phyloP scores from a whole-genome alignment of 2,797 vertebrate genomes.

The Mus minutoides region DNA sequence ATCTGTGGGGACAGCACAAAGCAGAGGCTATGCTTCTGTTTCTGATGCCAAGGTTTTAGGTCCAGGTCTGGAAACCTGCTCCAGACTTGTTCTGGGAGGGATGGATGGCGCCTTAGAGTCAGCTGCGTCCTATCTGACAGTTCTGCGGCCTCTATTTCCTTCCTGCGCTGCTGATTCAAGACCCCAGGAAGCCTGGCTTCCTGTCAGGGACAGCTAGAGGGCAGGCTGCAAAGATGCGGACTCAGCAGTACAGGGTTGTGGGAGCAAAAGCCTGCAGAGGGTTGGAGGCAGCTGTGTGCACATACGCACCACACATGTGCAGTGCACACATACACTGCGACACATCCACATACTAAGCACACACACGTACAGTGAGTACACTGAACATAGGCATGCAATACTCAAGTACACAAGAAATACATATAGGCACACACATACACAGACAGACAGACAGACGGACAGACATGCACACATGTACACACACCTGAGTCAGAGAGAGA shows the following conservation, averaged over 20 bases:
- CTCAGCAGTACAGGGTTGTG: constrained; percentile 2
- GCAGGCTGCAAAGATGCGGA: constrained; percentile 11
- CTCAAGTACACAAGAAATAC: neutral
- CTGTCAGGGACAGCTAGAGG: constrained; percentile 51
- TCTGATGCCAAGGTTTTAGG: neutral
- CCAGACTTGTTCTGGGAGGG: neutral
- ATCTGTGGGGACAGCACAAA: neutral
- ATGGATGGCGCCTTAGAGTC: neutral
- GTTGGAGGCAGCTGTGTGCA: neutral
- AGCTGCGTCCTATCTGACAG: neutral
- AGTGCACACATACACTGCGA: neutral
- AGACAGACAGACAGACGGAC: no score
- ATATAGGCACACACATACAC: no score
- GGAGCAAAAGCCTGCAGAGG: neutral
- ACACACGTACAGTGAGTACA: neutral
- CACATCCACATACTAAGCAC: neutral
- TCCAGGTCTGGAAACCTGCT: neutral
- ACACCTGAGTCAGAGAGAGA: neutral
- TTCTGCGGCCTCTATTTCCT: constrained; percentile 67
- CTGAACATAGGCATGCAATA: no score
- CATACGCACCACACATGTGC: no score
- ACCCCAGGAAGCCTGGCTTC: constrained; percentile 75
- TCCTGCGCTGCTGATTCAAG: constrained; percentile 67
- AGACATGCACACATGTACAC: no score
- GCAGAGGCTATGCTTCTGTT: neutral